A percentile compares a stretch with the other conserved stretches of the same genome.
These are phyloP conservation scores for Dendrolimus houi DNA, from an alignment of 2,888 invertebrate species.

Conservation along the genomic window DNA sequence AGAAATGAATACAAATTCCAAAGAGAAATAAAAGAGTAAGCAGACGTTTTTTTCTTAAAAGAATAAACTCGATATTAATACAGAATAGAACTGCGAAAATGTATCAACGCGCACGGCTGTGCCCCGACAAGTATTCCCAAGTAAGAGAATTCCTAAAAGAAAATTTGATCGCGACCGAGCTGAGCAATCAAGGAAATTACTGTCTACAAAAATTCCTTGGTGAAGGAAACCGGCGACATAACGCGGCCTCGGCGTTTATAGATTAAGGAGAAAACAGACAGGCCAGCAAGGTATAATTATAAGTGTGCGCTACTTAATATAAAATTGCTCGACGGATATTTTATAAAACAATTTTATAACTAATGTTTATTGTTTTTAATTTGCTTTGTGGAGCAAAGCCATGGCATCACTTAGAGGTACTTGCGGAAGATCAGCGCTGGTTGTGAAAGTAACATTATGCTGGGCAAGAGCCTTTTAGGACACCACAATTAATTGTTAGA, in stretches of 20 bases:
- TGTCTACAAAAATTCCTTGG: constrained; percentile 11
- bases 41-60: background rate
- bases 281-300: too few species aligned
- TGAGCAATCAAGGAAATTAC: constrained; percentile 16
- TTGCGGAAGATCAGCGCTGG: too few species aligned
- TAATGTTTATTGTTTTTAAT: too few species aligned
- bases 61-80: background rate
- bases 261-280: background rate
- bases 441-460: too few species aligned
- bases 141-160: background rate
- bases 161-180: background rate
- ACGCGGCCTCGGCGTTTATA: background rate
- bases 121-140: background rate
- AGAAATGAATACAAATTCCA: too few species aligned
- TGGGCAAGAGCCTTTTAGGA: too few species aligned
- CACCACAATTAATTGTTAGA: too few species aligned
- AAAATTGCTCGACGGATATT: background rate
- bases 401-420: too few species aligned
- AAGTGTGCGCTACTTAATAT: background rate
- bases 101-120: background rate
- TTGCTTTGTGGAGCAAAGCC: too few species aligned
- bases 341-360: too few species aligned
- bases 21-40: too few species aligned
- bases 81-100: background rate
- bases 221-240: constrained; percentile 1